Evolutionary conservation across 2,797 vertebrate genomes (phyloP), one percentile per base, ranked within the genome.

Genomic region (Dipus sagitta): DNA sequence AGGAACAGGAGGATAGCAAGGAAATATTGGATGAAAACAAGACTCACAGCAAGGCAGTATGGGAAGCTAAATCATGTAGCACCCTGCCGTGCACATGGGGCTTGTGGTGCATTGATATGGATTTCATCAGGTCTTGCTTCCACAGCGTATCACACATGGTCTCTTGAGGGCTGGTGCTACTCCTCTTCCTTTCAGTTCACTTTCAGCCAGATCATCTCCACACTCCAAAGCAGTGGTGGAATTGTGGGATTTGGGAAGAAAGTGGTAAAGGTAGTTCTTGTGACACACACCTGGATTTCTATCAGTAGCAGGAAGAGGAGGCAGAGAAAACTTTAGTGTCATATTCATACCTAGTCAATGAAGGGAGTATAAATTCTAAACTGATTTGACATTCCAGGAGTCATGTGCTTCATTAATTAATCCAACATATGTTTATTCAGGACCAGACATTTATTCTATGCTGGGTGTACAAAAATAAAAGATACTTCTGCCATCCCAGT

Each of bases 341-440:
- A 47, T 58, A 83, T 28, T 34, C 58, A 79, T 75, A 81, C 71
- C 20, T 24, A 84, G 47, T 34, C 52, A 7, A 23, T 32, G 90
- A 86, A 76, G 79, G 15, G 82, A 82, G 70, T 38, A 58, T 78
- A 88, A 85, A 85, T 81, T 88, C 17, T 38, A 87, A 80, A 42
- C 34, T 42, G 23, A 30, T 95, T 34, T 47, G 10, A 75, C 82
- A 13, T 80, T 65, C 52, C 26, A 77, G 91, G 65, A 87, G 34
- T 86, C 86, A 17, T 93, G 23, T 72, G 71, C 58, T 82, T 60
- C 30, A 52, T 68, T 60, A 7, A 34, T 54, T 67, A 47, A 64
- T 84, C 58, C 28, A 85, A 8, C 58, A 92, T 71, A 70, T 34
- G 32, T 74, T 89, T 87, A 77, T 90, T 91, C 86, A 75, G 65